Percentiles rank a stretch among this genome's conserved stretches.
These are phyloP conservation scores for Echinarachnius parma DNA, from an alignment of 53 echinoderm and acorn worm genomes.

Conservation along the genomic window DNA sequence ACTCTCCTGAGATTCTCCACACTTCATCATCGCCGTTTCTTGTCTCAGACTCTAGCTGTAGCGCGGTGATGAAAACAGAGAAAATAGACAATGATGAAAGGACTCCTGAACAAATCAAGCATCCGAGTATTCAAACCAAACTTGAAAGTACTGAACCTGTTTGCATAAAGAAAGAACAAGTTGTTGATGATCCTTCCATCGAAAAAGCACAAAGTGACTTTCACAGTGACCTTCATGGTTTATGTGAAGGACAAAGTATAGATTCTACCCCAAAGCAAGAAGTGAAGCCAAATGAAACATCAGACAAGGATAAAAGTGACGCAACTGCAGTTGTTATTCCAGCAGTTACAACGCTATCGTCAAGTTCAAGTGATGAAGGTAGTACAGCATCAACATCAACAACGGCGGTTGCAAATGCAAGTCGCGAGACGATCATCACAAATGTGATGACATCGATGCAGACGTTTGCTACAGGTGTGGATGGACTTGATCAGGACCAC, in stretches of 20 bases:
- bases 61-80: slow-evolving; percentile 23
- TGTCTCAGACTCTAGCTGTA: not conserved
- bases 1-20: slow-evolving; percentile 2
- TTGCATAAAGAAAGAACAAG: slow-evolving; percentile 13
- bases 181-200: too few species aligned
- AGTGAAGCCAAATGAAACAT: too few species aligned
- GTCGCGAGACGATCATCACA: slow-evolving; percentile 77
- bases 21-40: slow-evolving; percentile 8
- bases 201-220: too few species aligned
- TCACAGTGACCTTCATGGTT: too few species aligned
- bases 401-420: slow-evolving; percentile 8
- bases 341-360: too few species aligned
- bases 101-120: slow-evolving; percentile 8
- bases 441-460: slow-evolving; percentile 83
- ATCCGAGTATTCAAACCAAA: slow-evolving; percentile 20
- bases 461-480: slow-evolving; percentile 73
- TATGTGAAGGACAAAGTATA: too few species aligned
- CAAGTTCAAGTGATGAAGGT: too few species aligned
- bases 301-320: too few species aligned
- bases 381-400: too few species aligned
- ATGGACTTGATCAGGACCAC: slow-evolving; percentile 82
- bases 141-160: not conserved
- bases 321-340: too few species aligned
- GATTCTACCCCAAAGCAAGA: too few species aligned
- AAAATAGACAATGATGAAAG: not conserved